Percentiles rank a stretch among this genome's conserved stretches.
These are phyloP conservation scores for Phaethon lepturus DNA, from an alignment of 2,113 vertebrate genomes.

Conservation along the genomic window DNA sequence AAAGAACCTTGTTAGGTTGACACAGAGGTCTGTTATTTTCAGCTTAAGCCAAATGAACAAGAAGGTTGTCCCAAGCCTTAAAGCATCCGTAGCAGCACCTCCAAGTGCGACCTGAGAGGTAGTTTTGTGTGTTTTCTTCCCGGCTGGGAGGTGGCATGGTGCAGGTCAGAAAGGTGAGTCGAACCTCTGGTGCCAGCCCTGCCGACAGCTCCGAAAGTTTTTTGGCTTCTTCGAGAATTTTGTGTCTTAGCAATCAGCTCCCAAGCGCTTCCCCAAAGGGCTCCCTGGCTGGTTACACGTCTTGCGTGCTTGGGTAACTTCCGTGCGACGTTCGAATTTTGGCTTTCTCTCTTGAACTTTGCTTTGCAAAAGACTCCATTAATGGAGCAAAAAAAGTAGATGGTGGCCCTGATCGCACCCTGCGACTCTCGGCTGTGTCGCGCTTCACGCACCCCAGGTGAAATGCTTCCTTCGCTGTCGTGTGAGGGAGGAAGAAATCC, in stretches of 20 bases:
- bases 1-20: not conserved
- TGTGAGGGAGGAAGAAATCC: not conserved
- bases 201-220: rapidly evolving
- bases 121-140: not conserved
- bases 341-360: not conserved
- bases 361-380: not conserved
- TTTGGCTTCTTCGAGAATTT: not conserved
- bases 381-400: too few species aligned
- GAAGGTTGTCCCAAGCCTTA: not conserved
- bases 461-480: not conserved
- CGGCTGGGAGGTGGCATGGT: not conserved
- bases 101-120: not conserved
- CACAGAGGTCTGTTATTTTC: not conserved
- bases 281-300: rapidly evolving
- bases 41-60: not conserved
- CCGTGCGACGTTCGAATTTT: rapidly evolving
- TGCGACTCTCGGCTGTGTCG: rapidly evolving
- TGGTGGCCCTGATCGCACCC: not conserved
- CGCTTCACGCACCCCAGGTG: not conserved
- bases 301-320: not conserved
- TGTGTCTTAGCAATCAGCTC: not conserved
- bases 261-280: not conserved
- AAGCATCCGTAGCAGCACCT: not conserved
- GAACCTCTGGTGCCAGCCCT: not conserved
- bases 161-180: not conserved